Conservation (phyloP, 2,113 vertebrate genomes). For the Odontophorus gujanensis region DNA sequence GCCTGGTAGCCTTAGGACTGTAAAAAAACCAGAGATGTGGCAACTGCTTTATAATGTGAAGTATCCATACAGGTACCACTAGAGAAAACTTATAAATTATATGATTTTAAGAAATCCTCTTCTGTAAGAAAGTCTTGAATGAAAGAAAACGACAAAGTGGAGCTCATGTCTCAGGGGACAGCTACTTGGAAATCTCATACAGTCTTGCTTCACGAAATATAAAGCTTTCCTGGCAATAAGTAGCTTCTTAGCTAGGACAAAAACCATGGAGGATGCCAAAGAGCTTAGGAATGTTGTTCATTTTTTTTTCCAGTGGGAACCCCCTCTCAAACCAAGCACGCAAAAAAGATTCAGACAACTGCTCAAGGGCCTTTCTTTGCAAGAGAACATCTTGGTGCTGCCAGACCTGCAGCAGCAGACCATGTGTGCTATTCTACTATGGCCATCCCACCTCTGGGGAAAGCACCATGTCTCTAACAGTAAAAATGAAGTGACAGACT, state of each 20-base stretch:
- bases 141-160: background rate
- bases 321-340: background rate
- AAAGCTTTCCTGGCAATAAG: background rate
- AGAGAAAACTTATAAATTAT: background rate
- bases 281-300: background rate
- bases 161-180: background rate
- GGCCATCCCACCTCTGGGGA: accelerated
- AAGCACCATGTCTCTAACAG: background rate
- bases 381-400: background rate
- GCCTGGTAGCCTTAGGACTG: background rate
- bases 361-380: background rate
- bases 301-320: background rate
- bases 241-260: background rate
- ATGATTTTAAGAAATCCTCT: background rate
- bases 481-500: background rate
- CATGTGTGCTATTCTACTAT: accelerated
- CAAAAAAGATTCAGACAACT: background rate
- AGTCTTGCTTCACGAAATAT: background rate
- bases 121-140: background rate
- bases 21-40: background rate
- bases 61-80: background rate
- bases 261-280: background rate
- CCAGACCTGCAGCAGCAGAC: background rate
- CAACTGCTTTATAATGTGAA: background rate
- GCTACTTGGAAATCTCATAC: background rate